Percentiles rank a stretch among this genome's conserved stretches.
Conservation (phyloP, 2,888 invertebrate genomes). For the Scaptomyza cyrtandrae region DNA sequence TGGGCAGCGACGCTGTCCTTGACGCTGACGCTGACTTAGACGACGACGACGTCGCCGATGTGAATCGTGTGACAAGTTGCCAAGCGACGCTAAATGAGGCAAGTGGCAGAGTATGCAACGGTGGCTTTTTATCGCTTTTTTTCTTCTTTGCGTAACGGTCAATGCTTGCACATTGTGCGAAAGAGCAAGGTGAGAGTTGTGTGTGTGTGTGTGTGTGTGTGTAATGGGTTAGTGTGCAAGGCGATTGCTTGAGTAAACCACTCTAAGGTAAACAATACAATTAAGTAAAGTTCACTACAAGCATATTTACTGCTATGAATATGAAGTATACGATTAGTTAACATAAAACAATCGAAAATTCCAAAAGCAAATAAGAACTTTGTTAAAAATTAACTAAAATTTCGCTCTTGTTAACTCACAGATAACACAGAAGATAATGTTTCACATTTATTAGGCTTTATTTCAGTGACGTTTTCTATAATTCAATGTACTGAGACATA, state of each 20-base stretch:
- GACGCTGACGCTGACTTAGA: constrained; percentile 29
- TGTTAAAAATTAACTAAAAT: too few species aligned
- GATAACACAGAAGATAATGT: too few species aligned
- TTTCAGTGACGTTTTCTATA: too few species aligned
- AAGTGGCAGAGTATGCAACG: constrained; percentile 17
- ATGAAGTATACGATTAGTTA: not conserved
- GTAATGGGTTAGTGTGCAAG: not conserved
- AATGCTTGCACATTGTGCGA: constrained; percentile 11
- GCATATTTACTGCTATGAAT: not conserved
- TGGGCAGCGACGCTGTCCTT: constrained; percentile 56
- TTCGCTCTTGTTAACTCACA: too few species aligned
- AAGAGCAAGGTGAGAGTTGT: constrained; percentile 17
- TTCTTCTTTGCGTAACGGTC: constrained; percentile 43
- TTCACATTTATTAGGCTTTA: too few species aligned
- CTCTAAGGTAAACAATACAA: constrained; percentile 22
- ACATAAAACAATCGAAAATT: too few species aligned
- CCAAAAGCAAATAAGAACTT: too few species aligned
- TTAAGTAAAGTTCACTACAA: not conserved
- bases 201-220: not conserved
- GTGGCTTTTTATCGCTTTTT: constrained; percentile 17
- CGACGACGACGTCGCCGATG: constrained; percentile 12
- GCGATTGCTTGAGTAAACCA: constrained; percentile 28
- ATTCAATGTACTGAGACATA: too few species aligned
- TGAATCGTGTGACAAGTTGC: constrained; percentile 49
- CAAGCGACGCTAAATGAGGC: constrained; percentile 41